These are phyloP conservation scores for Platalea minor DNA, from an alignment of 2,797 vertebrate genomes.

Conservation along the genomic window DNA sequence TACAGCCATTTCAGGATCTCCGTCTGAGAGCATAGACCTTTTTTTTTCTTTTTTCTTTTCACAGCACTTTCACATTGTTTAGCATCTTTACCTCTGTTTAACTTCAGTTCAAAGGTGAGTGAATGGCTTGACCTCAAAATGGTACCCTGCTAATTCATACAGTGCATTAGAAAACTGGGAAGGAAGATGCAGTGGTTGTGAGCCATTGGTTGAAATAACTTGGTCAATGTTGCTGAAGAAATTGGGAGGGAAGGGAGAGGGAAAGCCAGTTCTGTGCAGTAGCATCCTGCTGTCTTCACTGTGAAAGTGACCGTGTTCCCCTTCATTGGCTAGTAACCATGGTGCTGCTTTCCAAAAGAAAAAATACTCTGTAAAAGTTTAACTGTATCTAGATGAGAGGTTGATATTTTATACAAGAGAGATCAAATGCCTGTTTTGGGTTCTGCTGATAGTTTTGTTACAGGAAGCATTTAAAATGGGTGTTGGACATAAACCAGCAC, in stretches of 20 bases:
- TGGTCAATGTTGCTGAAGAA: not conserved
- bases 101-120: not conserved
- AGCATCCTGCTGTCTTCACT: not conserved
- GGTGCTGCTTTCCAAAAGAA: not conserved
- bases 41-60: too few relatives aligned
- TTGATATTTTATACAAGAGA: not conserved
- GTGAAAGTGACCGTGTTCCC: not conserved
- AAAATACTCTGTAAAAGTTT: not conserved
- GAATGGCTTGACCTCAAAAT: not conserved
- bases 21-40: fast-evolving
- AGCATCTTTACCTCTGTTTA: not conserved
- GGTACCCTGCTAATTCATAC: not conserved
- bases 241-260: not conserved
- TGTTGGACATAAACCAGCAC: fast-evolving
- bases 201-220: not conserved
- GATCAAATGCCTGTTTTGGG: not conserved
- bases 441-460: not conserved
- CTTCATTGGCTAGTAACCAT: not conserved
- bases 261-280: not conserved
- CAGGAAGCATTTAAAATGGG: not conserved
- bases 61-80: not conserved
- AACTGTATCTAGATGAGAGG: not conserved
- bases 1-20: not conserved
- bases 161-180: not conserved
- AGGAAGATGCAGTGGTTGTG: not conserved